Conservation (phyloP, 2,888 invertebrate genomes). For the Ephialtes manifestator region DNA sequence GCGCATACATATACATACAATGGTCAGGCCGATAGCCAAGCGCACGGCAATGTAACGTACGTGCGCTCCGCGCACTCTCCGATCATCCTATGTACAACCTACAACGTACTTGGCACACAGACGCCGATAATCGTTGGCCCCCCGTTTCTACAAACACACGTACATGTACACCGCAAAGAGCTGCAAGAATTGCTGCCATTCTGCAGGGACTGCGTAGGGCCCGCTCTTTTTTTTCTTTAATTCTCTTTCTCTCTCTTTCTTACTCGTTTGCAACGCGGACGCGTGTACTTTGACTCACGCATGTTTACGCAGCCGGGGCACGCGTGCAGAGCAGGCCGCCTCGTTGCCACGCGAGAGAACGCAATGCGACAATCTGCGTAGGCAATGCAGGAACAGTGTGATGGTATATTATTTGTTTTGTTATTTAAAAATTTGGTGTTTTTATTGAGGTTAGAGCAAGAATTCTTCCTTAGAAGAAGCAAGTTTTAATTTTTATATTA, state of each 20-base stretch:
- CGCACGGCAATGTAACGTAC: neutral
- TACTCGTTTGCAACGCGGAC: neutral
- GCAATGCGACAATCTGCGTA: neutral
- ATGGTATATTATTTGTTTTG: neutral
- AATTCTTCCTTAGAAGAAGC: too few relatives aligned
- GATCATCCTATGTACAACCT: neutral
- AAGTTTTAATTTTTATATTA: too few relatives aligned
- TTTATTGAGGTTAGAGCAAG: too few relatives aligned
- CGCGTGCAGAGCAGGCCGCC: slow-evolving; percentile 32
- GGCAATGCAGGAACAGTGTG: neutral
- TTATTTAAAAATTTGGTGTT: neutral
- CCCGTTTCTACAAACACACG: slow-evolving; percentile 6
- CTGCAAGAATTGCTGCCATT: slow-evolving; percentile 18
- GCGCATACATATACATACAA: too few relatives aligned
- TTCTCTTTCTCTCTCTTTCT: neutral
- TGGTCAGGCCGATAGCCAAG: neutral
- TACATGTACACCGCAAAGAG: neutral
- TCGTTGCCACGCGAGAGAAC: neutral
- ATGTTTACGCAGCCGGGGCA: slow-evolving; percentile 55
- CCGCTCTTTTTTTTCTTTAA: neutral
- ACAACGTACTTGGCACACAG: slow-evolving; percentile 15
- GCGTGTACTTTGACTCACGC: slow-evolving; percentile 59
- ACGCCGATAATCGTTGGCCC: neutral
- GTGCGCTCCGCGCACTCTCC: neutral
- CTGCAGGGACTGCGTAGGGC: neutral